Percentiles rank a stretch among this genome's conserved stretches.
These are phyloP conservation scores for Lepidocolaptes lacrymiger DNA, from an alignment of 2,797 vertebrate species.

Conservation along the genomic window DNA sequence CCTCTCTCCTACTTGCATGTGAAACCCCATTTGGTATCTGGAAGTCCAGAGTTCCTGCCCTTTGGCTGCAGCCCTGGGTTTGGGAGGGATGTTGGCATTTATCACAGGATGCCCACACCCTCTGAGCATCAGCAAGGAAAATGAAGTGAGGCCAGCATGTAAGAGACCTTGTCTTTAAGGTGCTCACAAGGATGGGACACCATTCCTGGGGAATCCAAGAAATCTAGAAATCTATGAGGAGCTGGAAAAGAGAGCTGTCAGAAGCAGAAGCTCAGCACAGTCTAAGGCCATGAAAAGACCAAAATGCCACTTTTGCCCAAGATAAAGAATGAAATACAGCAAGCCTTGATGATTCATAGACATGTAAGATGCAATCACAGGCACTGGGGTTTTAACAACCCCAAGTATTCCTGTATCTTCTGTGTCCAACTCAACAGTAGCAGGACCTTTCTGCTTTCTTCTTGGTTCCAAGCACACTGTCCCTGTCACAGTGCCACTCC, in stretches of 20 bases:
- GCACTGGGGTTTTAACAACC: neutral
- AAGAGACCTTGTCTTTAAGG: neutral
- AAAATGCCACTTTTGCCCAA: neutral
- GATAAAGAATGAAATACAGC: neutral
- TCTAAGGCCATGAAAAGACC: neutral
- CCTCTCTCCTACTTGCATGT: neutral
- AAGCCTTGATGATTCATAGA: neutral
- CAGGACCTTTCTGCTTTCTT: neutral
- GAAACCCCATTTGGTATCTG: neutral
- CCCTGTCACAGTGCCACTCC: neutral
- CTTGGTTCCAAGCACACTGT: neutral
- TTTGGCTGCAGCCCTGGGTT: neutral
- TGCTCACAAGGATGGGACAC: neutral
- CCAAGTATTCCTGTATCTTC: neutral
- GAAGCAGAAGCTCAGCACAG: neutral
- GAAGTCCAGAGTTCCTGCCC: neutral
- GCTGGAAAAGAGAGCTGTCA: neutral
- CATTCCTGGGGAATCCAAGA: neutral
- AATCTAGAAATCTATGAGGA: neutral
- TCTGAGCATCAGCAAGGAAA: neutral
- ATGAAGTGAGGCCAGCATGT: neutral
- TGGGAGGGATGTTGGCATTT: neutral
- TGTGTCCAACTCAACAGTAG: neutral
- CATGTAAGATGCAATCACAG: neutral
- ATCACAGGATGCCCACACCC: neutral